These are phyloP conservation scores for Coelopa frigida DNA, from an alignment of 1,140 invertebrate species.

Conservation along the genomic window DNA sequence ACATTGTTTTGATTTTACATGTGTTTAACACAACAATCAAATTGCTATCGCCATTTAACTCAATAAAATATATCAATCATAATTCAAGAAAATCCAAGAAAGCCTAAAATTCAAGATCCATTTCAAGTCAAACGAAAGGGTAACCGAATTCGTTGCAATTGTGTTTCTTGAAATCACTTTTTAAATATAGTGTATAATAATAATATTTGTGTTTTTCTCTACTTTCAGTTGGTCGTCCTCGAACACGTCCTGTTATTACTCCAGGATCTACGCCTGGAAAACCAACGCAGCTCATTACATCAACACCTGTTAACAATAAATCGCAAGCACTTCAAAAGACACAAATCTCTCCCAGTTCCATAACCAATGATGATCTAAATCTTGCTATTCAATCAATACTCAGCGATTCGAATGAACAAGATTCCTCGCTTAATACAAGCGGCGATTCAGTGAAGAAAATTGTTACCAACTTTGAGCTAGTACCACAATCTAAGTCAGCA, in stretches of 20 bases:
- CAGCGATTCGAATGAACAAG: slow-evolving; percentile 25
- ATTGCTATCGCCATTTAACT: background rate
- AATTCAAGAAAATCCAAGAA: slow-evolving; percentile 14
- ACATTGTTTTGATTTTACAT: too few species aligned
- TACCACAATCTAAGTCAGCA: slow-evolving; percentile 12
- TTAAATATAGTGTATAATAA: slow-evolving; percentile 9
- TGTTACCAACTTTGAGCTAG: slow-evolving; percentile 15
- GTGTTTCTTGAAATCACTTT: background rate
- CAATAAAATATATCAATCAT: slow-evolving; percentile 11
- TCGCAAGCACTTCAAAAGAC: slow-evolving; percentile 1
- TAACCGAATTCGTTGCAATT: slow-evolving; percentile 15
- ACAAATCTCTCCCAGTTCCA: slow-evolving; percentile 3
- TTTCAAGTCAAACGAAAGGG: slow-evolving; percentile 42
- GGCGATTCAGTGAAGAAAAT: slow-evolving; percentile 7
- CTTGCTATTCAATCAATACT: slow-evolving; percentile 38
- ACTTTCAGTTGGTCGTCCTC: slow-evolving; percentile 44
- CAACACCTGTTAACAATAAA: slow-evolving; percentile 5
- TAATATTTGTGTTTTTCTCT: slow-evolving; percentile 21
- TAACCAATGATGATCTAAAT: slow-evolving; percentile 34
- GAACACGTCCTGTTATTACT: slow-evolving; percentile 34
- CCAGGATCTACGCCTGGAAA: slow-evolving; percentile 13
- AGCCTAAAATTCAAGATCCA: slow-evolving; percentile 29
- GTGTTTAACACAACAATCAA: background rate
- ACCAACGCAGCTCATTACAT: background rate
- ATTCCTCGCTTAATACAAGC: slow-evolving; percentile 5